Conservation (phyloP, 1,140 invertebrate genomes). For the Phymastichus coffea region DNA sequence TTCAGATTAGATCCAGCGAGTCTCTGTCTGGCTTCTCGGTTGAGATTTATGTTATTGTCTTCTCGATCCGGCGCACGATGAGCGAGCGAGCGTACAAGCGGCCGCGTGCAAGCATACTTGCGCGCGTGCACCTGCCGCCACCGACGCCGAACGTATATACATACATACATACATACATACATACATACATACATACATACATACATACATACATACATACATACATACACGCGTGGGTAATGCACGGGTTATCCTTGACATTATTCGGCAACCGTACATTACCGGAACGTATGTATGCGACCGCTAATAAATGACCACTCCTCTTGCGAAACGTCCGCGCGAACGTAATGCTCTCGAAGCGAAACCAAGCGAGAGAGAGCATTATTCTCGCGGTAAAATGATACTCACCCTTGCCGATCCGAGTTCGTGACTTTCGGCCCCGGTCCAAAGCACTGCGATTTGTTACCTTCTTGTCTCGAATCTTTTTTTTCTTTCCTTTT, state of each 20-base stretch:
- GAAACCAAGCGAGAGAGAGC: background rate
- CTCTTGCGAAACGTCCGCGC: slow-evolving; percentile 38
- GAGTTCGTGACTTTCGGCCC: background rate
- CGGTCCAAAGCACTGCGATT: too few relatives aligned
- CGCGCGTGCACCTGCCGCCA: too few relatives aligned
- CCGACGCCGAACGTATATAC: too few relatives aligned
- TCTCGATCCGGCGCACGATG: background rate
- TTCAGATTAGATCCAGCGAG: background rate
- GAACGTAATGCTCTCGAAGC: slow-evolving; percentile 27
- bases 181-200: too few relatives aligned
- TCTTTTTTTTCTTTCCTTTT: too few relatives aligned
- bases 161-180: too few relatives aligned
- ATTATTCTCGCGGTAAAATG: slow-evolving; percentile 1
- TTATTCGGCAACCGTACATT: slow-evolving; percentile 46
- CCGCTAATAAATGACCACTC: slow-evolving; percentile 35
- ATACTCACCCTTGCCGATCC: slow-evolving; percentile 8
- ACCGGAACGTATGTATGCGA: slow-evolving; percentile 33
- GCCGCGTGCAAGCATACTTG: too few relatives aligned
- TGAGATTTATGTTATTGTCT: slow-evolving; percentile 8
- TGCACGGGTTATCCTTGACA: slow-evolving; percentile 52
- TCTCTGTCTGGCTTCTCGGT: too few relatives aligned
- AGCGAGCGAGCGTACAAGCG: too few relatives aligned
- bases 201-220: too few relatives aligned
- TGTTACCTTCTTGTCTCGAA: too few relatives aligned
- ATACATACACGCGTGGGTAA: slow-evolving; percentile 30